Evolutionary conservation across 2,888 invertebrate species (phyloP).

Genomic region (Andrena trimmerana): DNA sequence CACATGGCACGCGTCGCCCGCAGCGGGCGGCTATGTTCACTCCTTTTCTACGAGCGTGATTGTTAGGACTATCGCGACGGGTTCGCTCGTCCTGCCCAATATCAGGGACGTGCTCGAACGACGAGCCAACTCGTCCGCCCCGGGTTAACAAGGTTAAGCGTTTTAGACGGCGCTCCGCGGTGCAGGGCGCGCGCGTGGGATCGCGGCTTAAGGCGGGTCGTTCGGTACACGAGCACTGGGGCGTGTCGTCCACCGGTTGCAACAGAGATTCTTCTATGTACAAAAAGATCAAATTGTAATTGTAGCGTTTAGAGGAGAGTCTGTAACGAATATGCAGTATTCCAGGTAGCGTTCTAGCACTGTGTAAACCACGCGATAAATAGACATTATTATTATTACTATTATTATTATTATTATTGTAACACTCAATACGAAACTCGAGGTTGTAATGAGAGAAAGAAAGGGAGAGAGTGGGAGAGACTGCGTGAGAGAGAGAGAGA

Average conservation of each 20-base stretch:
- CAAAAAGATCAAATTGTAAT: slow-evolving; percentile 81
- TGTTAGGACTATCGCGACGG: neutral
- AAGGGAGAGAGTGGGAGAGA: neutral
- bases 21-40: neutral
- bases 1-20: neutral
- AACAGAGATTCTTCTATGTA: slow-evolving; percentile 73
- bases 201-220: slow-evolving; percentile 1
- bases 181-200: neutral
- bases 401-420: slow-evolving; percentile 7
- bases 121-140: neutral
- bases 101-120: neutral
- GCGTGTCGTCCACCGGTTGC: slow-evolving; percentile 42
- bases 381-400: slow-evolving; percentile 32
- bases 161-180: neutral
- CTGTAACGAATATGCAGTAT: slow-evolving; percentile 78
- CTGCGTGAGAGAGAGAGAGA: slow-evolving; percentile 43
- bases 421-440: slow-evolving; percentile 71
- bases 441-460: slow-evolving; percentile 77
- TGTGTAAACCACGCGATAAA: slow-evolving; percentile 64
- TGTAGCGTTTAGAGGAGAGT: slow-evolving; percentile 77
- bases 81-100: neutral
- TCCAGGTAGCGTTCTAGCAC: slow-evolving; percentile 75
- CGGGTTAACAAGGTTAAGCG: neutral
- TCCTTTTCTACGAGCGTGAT: neutral
- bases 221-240: neutral